phyloP scores from a whole-genome alignment of 2,797 vertebrate genomes.

The Propithecus deckenii region DNA sequence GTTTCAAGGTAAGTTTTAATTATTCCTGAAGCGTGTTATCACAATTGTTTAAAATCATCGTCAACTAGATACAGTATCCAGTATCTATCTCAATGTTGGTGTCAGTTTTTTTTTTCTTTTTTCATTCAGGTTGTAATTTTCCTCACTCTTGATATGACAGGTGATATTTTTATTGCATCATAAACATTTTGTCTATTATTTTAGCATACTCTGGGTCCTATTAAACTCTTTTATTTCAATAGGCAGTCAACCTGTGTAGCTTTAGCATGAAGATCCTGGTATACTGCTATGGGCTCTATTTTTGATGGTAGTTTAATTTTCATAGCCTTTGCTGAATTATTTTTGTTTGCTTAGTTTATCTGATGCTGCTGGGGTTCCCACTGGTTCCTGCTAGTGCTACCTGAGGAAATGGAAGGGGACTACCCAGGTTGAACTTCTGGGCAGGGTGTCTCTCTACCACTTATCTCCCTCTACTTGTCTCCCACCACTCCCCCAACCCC shows the following conservation, averaged over 20 bases:
- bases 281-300: background rate
- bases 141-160: background rate
- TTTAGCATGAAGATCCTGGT: background rate
- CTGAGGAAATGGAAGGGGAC: background rate
- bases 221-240: background rate
- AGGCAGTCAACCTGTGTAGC: background rate
- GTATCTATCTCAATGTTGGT: background rate
- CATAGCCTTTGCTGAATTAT: background rate
- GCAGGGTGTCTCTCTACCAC: background rate
- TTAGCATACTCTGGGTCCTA: background rate
- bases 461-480: background rate
- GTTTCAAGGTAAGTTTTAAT: background rate
- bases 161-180: background rate
- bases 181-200: background rate
- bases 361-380: background rate
- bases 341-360: background rate
- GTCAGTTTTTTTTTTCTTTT: background rate
- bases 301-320: background rate
- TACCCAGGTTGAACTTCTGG: background rate
- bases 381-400: background rate
- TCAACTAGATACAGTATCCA: background rate
- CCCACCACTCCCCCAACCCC: background rate
- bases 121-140: constrained; percentile 14
- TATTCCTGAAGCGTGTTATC: background rate
- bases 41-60: background rate